These are phyloP conservation scores for Dolichomitus sp. DNA, from an alignment of 2,888 invertebrate genomes.

Conservation along the genomic window DNA sequence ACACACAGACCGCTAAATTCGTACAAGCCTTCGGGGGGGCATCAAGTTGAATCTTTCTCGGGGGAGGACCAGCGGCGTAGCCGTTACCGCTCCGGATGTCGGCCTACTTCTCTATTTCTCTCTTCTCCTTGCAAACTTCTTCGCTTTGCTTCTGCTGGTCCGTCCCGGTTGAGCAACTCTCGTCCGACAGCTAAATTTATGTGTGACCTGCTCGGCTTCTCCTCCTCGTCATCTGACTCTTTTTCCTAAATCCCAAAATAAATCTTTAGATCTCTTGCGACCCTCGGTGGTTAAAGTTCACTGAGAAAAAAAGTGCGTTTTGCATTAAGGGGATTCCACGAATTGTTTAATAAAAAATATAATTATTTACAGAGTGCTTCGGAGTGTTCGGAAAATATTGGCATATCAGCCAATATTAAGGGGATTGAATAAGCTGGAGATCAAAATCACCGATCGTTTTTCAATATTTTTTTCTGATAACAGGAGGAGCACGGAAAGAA, in stretches of 20 bases:
- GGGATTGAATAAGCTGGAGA: too few species aligned
- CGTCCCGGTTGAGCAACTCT: conserved; percentile 54
- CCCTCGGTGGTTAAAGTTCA: conserved; percentile 20
- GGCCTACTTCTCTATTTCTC: conserved; percentile 60
- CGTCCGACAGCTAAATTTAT: conserved; percentile 63
- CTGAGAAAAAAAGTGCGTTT: not conserved
- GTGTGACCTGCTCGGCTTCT: conserved; percentile 56
- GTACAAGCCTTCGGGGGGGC: conserved; percentile 26
- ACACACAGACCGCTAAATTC: conserved; percentile 55
- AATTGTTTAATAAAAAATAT: not conserved
- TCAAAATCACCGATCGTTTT: too few species aligned
- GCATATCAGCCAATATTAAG: not conserved
- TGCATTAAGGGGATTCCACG: not conserved
- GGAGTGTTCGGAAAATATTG: conserved; percentile 6
- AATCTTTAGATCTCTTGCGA: conserved; percentile 27
- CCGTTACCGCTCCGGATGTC: conserved; percentile 52
- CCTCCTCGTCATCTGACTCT: conserved; percentile 54
- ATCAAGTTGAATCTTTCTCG: conserved; percentile 56
- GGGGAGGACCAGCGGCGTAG: conserved; percentile 5
- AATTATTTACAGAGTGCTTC: conserved; percentile 9
- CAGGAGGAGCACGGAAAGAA: too few species aligned
- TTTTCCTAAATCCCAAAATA: conserved; percentile 38
- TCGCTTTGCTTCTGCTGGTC: conserved; percentile 37
- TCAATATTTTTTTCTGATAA: not conserved
- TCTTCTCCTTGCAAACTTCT: conserved; percentile 39